Base-by-base conservation (phyloP, 2,113 vertebrate species). In the Datnioides undecimradiatus region DNA sequence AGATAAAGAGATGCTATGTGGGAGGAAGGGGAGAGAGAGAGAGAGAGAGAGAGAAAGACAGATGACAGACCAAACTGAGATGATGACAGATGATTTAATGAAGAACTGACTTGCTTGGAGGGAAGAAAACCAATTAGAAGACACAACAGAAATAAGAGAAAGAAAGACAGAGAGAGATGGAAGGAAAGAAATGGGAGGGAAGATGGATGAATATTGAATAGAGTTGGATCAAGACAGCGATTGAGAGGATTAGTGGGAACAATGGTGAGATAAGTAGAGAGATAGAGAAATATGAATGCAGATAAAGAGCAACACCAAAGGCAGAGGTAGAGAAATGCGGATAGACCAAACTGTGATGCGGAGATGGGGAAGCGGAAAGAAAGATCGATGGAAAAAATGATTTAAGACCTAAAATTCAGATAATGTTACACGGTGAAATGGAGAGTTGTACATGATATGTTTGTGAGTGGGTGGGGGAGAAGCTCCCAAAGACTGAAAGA, bases 31-130 rank as follows among this genome's bases (percentile, higher is more conserved):
- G 21, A 21, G 43, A 14, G 11, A 41, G 38, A 5, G 38, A 51
- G 62, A 65, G 68, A 59, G 36, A 59, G 34, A 80, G 46, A 77
- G 70, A 65, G 54, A 79, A 82, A 89, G 83, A 77, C 64, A 46
- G 74, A 79, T 80, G 83, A 73, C 81, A 85, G 57, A 75, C 49
- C 51, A 25, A 74, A 79, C 46, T 31, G 3, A 67, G 80, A 83
- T 64, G 79, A 85, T 90, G 90, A 89, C 77, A 59, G 83, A 93
- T 91, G 87, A 87, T 84, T 86, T 88, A 88, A 89, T 85, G 85
- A 91, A 89, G 84, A 88, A 86, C 66, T 84, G 87, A 83, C 70
- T 85, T 48, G 87, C 88, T 88, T 73, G 59, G 80, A 87, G 70
- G 76, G 43, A 88, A 84, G 79, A 87, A 84, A 91, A 88, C 75